Percentiles rank a stretch among this genome's conserved stretches.
Conservation (phyloP, 2,797 vertebrate genomes). For the Sparidentex hasta region DNA sequence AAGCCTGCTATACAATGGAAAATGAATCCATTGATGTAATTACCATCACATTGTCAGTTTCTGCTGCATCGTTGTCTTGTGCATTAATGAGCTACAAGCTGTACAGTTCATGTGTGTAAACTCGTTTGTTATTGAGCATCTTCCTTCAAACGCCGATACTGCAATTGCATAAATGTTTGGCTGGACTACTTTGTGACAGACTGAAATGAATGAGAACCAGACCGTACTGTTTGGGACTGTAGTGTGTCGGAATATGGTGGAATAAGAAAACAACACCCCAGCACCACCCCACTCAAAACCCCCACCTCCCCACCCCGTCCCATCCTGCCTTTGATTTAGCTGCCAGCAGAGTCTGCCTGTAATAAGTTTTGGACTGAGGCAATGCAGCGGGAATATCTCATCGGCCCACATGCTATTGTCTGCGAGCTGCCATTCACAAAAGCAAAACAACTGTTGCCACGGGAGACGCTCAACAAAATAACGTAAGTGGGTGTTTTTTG, state of each 20-base stretch:
- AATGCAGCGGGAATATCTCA: constrained; percentile 62
- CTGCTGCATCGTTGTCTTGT: constrained; percentile 27
- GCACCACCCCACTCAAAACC: not conserved
- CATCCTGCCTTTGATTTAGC: constrained; percentile 72
- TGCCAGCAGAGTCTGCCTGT: constrained; percentile 76
- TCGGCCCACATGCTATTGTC: constrained; percentile 74
- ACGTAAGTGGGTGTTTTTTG: constrained; percentile 60
- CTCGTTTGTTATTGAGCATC: constrained; percentile 25
- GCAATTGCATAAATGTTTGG: constrained; percentile 43
- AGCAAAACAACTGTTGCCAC: constrained; percentile 79
- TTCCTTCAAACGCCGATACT: constrained; percentile 17
- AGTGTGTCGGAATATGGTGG: constrained; percentile 65
- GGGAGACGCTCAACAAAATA: constrained; percentile 73
- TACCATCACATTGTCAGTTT: constrained; percentile 36
- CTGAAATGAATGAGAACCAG: constrained; percentile 67
- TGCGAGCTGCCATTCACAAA: constrained; percentile 74
- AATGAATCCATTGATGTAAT: constrained; percentile 62
- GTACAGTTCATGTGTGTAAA: constrained; percentile 1
- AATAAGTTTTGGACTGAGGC: constrained; percentile 75
- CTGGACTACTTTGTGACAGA: constrained; percentile 48
- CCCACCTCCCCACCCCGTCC: constrained; percentile 15
- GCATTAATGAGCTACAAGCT: constrained; percentile 51
- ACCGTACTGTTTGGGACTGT: constrained; percentile 51
- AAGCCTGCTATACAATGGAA: constrained; percentile 58
- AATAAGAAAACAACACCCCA: constrained; percentile 50